Conservation (phyloP, 2,888 invertebrate genomes). For the Heliothis peltigera region DNA sequence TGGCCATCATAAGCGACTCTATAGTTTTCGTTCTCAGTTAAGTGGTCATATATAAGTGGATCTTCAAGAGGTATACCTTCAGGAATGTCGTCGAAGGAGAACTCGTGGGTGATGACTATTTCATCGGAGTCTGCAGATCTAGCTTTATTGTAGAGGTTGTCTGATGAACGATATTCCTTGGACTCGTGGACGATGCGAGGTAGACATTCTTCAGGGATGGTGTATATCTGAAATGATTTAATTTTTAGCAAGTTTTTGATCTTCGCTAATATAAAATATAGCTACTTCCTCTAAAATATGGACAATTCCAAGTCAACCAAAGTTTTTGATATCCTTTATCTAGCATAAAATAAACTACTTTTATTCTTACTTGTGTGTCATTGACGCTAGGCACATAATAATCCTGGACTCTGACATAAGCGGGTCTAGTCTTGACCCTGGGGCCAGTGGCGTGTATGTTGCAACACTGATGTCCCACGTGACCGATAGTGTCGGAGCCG, state of each 20-base stretch:
- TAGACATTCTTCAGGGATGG: slow-evolving; percentile 85
- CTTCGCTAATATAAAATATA: too few relatives aligned
- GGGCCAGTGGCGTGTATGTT: slow-evolving; percentile 79
- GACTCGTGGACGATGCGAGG: slow-evolving; percentile 72
- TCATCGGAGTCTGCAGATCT: slow-evolving; percentile 76
- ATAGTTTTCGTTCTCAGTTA: slow-evolving; percentile 64
- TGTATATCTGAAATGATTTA: slow-evolving; percentile 76
- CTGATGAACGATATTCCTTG: slow-evolving; percentile 71
- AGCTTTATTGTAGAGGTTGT: slow-evolving; percentile 81
- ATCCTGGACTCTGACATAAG: slow-evolving; percentile 90
- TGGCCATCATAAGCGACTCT: slow-evolving; percentile 35
- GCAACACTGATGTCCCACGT: slow-evolving; percentile 75
- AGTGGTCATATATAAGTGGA: slow-evolving; percentile 78
- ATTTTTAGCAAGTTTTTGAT: not conserved
- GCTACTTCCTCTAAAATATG: too few relatives aligned
- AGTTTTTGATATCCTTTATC: too few relatives aligned
- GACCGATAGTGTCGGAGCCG: slow-evolving; percentile 55
- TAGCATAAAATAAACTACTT: too few relatives aligned
- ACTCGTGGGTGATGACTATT: slow-evolving; percentile 79
- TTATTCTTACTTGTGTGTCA: slow-evolving; percentile 84
- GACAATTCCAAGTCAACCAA: too few relatives aligned
- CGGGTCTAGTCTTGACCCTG: slow-evolving; percentile 80
- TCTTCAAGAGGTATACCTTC: slow-evolving; percentile 84
- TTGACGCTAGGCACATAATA: slow-evolving; percentile 91
- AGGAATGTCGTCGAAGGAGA: slow-evolving; percentile 82